Conservation (phyloP, 2,888 invertebrate species). For the Phyllotreta cruciferae region DNA sequence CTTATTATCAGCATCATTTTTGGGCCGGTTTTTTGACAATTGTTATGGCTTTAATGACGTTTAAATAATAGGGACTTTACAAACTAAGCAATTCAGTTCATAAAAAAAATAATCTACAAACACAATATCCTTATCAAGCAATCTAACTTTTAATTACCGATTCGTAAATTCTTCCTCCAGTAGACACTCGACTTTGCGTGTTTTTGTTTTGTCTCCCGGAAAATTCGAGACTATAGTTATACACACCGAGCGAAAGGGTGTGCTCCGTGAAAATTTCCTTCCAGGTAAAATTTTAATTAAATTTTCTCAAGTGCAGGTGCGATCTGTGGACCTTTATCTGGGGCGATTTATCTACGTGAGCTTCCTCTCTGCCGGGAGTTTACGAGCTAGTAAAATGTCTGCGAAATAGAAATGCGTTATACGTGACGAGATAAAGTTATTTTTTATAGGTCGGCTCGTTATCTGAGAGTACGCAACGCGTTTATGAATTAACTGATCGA, state of each 20-base stretch:
- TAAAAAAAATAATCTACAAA: too few species aligned
- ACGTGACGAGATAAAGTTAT: constrained; percentile 50
- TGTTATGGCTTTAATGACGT: too few species aligned
- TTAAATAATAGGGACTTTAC: too few species aligned
- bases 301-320: constrained; percentile 48
- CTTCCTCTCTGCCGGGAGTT: constrained; percentile 48
- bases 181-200: too few species aligned
- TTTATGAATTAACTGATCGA: too few species aligned
- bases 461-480: constrained; percentile 42
- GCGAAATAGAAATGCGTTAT: constrained; percentile 41
- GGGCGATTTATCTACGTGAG: constrained; percentile 51
- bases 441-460: constrained; percentile 48
- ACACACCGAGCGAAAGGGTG: too few species aligned
- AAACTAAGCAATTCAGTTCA: too few species aligned
- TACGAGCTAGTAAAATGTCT: constrained; percentile 51
- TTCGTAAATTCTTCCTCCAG: too few species aligned
- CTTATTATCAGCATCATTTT: constrained; percentile 9
- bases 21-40: background rate
- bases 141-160: too few species aligned
- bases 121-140: too few species aligned
- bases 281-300: constrained; percentile 43
- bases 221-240: too few species aligned
- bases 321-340: constrained; percentile 50
- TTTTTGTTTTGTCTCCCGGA: too few species aligned
- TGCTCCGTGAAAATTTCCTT: constrained; percentile 27